Conservation (phyloP, 2,888 invertebrate species). For the Monopis laevigella region DNA sequence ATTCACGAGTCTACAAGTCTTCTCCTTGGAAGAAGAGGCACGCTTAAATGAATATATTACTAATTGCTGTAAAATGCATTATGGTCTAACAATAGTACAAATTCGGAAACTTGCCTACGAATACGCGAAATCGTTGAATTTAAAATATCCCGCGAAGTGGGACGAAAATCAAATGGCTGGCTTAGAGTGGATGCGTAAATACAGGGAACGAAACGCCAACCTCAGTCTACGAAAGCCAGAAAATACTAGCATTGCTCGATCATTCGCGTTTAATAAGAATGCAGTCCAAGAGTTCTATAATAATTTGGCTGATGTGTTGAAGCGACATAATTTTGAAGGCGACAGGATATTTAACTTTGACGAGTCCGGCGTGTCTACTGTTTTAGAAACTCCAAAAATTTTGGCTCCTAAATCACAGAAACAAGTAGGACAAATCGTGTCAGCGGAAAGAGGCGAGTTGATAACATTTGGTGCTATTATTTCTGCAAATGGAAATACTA, state of each 20-base stretch:
- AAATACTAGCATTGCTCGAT: too few relatives aligned
- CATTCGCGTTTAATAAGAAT: not conserved
- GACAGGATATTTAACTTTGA: not conserved
- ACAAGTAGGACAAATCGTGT: too few relatives aligned
- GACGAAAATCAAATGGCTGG: slow-evolving; percentile 16
- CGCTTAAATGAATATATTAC: slow-evolving; percentile 17
- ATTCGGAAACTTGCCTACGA: slow-evolving; percentile 19
- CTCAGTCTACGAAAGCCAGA: too few relatives aligned
- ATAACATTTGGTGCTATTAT: too few relatives aligned
- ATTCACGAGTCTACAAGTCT: slow-evolving; percentile 19
- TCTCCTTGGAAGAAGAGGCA: slow-evolving; percentile 20
- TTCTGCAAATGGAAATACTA: too few relatives aligned
- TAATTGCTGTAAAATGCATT: slow-evolving; percentile 18
- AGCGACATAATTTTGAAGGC: too few relatives aligned
- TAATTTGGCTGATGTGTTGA: not conserved
- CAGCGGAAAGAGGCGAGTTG: too few relatives aligned
- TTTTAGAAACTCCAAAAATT: not conserved
- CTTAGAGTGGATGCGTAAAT: slow-evolving; percentile 9
- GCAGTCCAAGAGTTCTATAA: not conserved
- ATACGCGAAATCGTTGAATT: slow-evolving; percentile 20
- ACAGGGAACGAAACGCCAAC: slow-evolving; percentile 7
- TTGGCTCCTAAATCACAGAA: too few relatives aligned
- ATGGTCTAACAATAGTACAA: slow-evolving; percentile 20
- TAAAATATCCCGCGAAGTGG: slow-evolving; percentile 20
- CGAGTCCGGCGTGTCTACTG: not conserved